Conservation (phyloP, 2,888 invertebrate species). For the Helicoverpa assulta region DNA sequence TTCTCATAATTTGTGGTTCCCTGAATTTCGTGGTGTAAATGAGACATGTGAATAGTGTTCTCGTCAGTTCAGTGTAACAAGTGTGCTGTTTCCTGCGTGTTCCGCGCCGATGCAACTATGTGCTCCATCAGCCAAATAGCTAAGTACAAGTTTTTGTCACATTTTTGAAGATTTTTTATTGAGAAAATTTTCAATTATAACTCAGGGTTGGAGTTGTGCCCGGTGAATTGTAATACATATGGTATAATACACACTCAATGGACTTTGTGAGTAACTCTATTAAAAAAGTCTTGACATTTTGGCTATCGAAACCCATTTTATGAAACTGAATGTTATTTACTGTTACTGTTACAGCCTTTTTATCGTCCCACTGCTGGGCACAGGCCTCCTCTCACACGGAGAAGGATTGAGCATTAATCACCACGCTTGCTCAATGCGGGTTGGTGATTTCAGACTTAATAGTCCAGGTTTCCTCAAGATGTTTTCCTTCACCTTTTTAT, state of each 20-base stretch:
- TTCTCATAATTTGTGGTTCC: conserved; percentile 30
- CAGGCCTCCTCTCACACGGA: too few species aligned
- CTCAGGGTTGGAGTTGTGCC: conserved; percentile 46
- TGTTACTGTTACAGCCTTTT: too few species aligned
- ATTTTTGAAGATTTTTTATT: conserved; percentile 29
- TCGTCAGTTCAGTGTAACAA: conserved; percentile 43
- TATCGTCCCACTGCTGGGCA: too few species aligned
- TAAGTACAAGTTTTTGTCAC: conserved; percentile 33
- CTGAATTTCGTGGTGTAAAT: conserved; percentile 23
- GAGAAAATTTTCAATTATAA: conserved; percentile 31
- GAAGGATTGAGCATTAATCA: too few species aligned
- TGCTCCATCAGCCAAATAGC: conserved; percentile 45
- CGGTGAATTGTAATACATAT: conserved; percentile 15
- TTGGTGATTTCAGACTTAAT: too few species aligned
- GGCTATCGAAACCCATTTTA: too few species aligned
- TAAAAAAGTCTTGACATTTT: background rate
- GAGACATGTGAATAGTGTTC: conserved; percentile 25
- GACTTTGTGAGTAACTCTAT: background rate
- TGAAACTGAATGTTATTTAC: too few species aligned
- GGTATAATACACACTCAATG: background rate
- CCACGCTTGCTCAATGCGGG: too few species aligned
- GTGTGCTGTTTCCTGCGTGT: conserved; percentile 48
- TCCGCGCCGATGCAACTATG: conserved; percentile 59
- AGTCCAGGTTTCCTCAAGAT: too few species aligned
- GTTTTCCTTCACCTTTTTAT: too few species aligned